phyloP scores from a whole-genome alignment of 2,113 vertebrate species.

The Sula dactylatra region DNA sequence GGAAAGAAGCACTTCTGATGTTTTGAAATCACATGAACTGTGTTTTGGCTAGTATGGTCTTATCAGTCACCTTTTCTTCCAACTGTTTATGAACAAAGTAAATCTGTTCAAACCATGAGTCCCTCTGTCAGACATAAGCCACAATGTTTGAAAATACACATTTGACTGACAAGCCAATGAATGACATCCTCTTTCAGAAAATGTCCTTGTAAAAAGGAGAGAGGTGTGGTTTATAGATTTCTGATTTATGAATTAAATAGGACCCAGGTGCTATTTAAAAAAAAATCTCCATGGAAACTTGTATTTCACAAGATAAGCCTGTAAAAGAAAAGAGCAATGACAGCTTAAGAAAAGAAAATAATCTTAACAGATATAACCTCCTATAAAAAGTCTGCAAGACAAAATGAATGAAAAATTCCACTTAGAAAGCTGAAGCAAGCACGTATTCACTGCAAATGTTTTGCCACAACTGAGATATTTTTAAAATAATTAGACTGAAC shows the following conservation, averaged over 20 bases:
- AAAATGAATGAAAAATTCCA: not conserved
- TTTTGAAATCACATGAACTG: not conserved
- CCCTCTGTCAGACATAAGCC: not conserved
- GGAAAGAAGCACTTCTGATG: not conserved
- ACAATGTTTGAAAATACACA: constrained; percentile 41
- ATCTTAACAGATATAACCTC: not conserved
- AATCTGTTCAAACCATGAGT: constrained; percentile 8
- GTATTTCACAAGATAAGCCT: constrained; percentile 20
- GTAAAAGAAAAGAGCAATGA: not conserved
- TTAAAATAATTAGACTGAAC: not conserved
- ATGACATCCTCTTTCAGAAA: not conserved
- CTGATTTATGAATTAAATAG: constrained; percentile 35
- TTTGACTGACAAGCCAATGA: constrained; percentile 52
- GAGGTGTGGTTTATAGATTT: not conserved
- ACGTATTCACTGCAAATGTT: not conserved
- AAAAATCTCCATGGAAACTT: constrained; percentile 33
- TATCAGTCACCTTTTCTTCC: not conserved
- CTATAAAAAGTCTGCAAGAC: not conserved
- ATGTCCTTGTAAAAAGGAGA: not conserved
- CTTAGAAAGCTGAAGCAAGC: not conserved
- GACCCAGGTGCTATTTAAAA: constrained; percentile 4
- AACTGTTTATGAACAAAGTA: not conserved
- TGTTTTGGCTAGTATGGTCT: not conserved
- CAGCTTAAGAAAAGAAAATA: not conserved
- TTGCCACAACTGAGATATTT: not conserved